These are phyloP conservation scores for Hassar affinis DNA, from an alignment of 2,113 vertebrate species.

Conservation along the genomic window DNA sequence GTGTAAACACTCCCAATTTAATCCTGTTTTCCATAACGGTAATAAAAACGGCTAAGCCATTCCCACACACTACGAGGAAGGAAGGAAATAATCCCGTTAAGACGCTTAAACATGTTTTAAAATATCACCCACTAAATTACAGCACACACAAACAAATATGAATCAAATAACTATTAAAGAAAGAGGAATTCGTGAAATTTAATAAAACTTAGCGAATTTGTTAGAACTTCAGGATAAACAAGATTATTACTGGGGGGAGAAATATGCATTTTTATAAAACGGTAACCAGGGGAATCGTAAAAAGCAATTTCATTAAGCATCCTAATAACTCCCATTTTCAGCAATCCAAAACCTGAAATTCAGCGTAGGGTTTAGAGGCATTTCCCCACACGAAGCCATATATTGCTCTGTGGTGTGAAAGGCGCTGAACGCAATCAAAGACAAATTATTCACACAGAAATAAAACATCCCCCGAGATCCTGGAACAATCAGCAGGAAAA, in stretches of 20 bases:
- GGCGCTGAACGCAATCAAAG: constrained; percentile 55
- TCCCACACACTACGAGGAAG: neutral
- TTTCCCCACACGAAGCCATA: constrained; percentile 46
- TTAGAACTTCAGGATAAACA: constrained; percentile 39
- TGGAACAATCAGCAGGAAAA: constrained; percentile 38
- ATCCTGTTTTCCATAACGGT: too few relatives aligned
- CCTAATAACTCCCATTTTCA: constrained; percentile 57
- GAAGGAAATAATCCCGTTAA: neutral
- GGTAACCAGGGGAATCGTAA: constrained; percentile 49
- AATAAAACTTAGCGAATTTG: constrained; percentile 47
- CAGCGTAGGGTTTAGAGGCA: constrained; percentile 44
- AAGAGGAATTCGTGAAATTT: constrained; percentile 50
- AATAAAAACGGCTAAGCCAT: neutral
- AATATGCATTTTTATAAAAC: constrained; percentile 55
- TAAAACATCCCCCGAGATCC: constrained; percentile 51
- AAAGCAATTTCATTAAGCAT: constrained; percentile 51
- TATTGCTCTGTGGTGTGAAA: constrained; percentile 57
- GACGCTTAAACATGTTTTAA: constrained; percentile 25
- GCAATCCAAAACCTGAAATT: constrained; percentile 50
- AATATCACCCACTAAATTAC: constrained; percentile 19
- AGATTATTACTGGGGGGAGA: constrained; percentile 12
- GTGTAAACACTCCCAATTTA: neutral
- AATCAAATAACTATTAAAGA: constrained; percentile 28
- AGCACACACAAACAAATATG: constrained; percentile 8
- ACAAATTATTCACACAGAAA: constrained; percentile 55